Base-by-base conservation (phyloP, 2,797 vertebrate species). In the Lacerta bilineata region DNA sequence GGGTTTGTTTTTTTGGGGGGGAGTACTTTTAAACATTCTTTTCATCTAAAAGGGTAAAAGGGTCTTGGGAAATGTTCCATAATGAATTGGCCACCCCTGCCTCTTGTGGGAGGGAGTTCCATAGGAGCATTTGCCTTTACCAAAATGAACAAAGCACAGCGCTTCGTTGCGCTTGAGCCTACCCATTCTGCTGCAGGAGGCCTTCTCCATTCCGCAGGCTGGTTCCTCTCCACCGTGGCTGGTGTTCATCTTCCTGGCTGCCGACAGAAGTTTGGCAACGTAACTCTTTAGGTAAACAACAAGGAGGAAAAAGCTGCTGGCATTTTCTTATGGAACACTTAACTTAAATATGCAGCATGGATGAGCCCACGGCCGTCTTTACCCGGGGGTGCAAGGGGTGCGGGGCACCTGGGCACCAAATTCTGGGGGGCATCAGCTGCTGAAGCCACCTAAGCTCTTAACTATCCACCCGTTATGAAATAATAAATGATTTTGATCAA, bases 1-100 rank as follows among this genome's bases (percentile, higher is more conserved):
- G n/a, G n/a, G n/a, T 2, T 46, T 46, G 9, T 11, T 13, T 50
- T 50, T 3, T 0, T 3, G 46, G 46, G 1, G 46, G 3, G 11
- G 2, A 50, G 3, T 13, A 50, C 50, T 50, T 50, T 50, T 0
- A 50, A 50, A 15, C 50, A 15, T 55, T 15, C 4, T 55, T 15
- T 55, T 15, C 50, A 55, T 55, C 15, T 55, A 55, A 15, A 55
- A 15, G 50, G 50, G 50, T 55, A 55, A 50, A 50, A 50, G 50
- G 3, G 11, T 50, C 13, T 1, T 55, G 50, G 13, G 50, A 55
- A 55, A 55, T 15, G 50, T 15, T 55, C 13, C 50, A 55, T 55
- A 55, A 55, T 55, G 50, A 55, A 55, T 55, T 55, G 50, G 2
- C 50, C 50, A 55, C 15, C 50, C 50, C 3, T 55, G 50, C 13